phyloP scores from a whole-genome alignment of 2,888 invertebrate species.

The Drosophila lutescens region DNA sequence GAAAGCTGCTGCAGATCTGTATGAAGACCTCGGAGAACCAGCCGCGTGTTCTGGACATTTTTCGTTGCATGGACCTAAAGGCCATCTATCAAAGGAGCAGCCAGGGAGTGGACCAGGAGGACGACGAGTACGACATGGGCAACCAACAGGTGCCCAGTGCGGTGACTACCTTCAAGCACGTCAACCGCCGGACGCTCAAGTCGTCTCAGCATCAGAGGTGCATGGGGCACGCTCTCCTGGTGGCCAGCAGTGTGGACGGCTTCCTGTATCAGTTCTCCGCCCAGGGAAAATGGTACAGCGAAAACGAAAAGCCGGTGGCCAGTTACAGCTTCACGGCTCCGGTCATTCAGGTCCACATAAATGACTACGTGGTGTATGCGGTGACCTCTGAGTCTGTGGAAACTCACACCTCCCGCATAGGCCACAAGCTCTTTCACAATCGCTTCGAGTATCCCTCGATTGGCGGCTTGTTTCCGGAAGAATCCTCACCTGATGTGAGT shows the following conservation, averaged over 20 bases:
- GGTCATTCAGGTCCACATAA: constrained; percentile 88
- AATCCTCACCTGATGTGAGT: constrained; percentile 82
- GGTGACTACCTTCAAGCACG: constrained; percentile 74
- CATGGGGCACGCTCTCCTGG: constrained; percentile 85
- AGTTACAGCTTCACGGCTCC: constrained; percentile 90
- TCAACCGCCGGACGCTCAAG: constrained; percentile 83
- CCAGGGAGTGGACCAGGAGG: constrained; percentile 60
- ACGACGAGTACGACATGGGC: constrained; percentile 81
- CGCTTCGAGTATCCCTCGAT: constrained; percentile 83
- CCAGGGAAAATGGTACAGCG: constrained; percentile 84
- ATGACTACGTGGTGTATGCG: constrained; percentile 89
- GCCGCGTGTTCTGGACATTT: constrained; percentile 81
- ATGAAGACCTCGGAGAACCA: constrained; percentile 82
- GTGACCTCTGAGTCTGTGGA: constrained; percentile 91
- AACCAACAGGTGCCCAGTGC: constrained; percentile 81
- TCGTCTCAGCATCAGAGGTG: constrained; percentile 86
- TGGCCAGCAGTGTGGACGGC: constrained; percentile 87
- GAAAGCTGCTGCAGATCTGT: constrained; percentile 82
- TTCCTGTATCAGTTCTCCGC: constrained; percentile 89
- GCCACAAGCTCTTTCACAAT: constrained; percentile 86
- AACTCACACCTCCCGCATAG: constrained; percentile 89
- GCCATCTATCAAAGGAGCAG: constrained; percentile 82
- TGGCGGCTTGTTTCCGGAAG: constrained; percentile 81
- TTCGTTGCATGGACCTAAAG: constrained; percentile 83
- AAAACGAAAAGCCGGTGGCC: constrained; percentile 86